These are phyloP conservation scores for Conger conger DNA, from an alignment of 2,113 vertebrate species.

Conservation along the genomic window DNA sequence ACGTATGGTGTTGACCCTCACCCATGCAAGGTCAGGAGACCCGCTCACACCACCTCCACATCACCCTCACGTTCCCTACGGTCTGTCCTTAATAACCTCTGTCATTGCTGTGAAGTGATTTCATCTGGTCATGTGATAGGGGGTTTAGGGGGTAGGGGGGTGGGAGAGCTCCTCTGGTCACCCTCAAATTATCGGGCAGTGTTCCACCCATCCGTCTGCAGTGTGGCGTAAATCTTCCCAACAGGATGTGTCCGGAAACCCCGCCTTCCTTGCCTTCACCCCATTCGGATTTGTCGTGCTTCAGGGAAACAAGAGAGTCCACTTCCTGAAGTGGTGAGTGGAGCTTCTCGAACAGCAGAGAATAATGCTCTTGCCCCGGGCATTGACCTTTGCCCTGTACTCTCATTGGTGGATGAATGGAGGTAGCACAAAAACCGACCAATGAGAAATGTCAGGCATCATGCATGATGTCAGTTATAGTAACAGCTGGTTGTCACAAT, in stretches of 20 bases:
- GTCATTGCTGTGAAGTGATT: not conserved
- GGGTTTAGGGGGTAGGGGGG: not conserved
- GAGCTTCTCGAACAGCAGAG: not conserved
- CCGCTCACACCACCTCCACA: not conserved
- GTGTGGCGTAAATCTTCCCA: conserved; percentile 34
- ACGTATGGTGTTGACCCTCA: conserved; percentile 96
- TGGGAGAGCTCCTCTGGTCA: not conserved
- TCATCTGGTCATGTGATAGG: not conserved
- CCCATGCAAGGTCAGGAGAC: conserved; percentile 85
- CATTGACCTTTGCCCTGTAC: not conserved
- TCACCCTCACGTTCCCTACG: not conserved
- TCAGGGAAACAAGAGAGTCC: conserved; percentile 94
- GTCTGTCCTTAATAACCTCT: too few relatives aligned
- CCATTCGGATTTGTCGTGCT: conserved; percentile 95
- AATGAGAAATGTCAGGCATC: not conserved
- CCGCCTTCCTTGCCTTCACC: conserved; percentile 93
- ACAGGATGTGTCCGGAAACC: conserved; percentile 94
- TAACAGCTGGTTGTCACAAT: not conserved
- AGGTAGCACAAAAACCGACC: not conserved
- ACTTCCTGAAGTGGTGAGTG: conserved; percentile 97
- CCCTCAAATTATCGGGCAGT: not conserved
- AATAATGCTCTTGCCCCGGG: not conserved
- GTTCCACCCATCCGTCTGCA: not conserved
- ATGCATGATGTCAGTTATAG: not conserved
- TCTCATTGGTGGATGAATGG: not conserved